Evolutionary conservation across 2,888 invertebrate genomes (phyloP), one percentile per base, ranked within the genome.

Genomic region (Lissocephala sabroskyi): DNA sequence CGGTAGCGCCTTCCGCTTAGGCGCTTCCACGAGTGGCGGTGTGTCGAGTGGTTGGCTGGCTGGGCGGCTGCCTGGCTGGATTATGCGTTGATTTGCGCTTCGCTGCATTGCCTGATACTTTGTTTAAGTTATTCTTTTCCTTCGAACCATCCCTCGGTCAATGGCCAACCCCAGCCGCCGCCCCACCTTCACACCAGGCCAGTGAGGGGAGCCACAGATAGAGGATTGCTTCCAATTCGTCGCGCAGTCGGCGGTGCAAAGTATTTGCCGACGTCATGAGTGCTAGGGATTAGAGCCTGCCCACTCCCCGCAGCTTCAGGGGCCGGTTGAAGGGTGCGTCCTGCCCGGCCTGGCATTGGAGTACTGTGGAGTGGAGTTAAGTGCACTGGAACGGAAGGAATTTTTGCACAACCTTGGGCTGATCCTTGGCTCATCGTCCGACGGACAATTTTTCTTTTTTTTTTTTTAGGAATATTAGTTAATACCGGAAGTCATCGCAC

Each of bases 211-310:
- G 35, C n/a, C 16, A 73, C 68, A 68, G 68, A 75, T 78, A 75
- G 71, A 57, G 63, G 77, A 79, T 77, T 78, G 76, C 73, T 77
- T 77, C 76, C 76, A 75, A 78, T 77, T 77, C 76, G 76, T 77
- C 76, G 76, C 76, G 75, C 73, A 75, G 75, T 74, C 65, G 70
- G 64, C 73, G 66, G 68, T 76, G 74, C 77, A 65, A 76, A 68
- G 68, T 68, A 76, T 68, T 68, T 68, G 68, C 68, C 68, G 76
- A 73, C 67, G 76, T 68, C 68, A 68, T 62, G 60, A 71, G 63
- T 64, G 71, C 75, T 66, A 62, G 59, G 76, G 78, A 75, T 70
- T 76, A 76, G 77, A 60, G 64, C 60, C 50, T 60, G 52, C 65
- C 52, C 56, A 50, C 33, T 16, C 32, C 14, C 13, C 5, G 2